Conservation (phyloP, 1,140 invertebrate species). For the Lanistes nyassanus region DNA sequence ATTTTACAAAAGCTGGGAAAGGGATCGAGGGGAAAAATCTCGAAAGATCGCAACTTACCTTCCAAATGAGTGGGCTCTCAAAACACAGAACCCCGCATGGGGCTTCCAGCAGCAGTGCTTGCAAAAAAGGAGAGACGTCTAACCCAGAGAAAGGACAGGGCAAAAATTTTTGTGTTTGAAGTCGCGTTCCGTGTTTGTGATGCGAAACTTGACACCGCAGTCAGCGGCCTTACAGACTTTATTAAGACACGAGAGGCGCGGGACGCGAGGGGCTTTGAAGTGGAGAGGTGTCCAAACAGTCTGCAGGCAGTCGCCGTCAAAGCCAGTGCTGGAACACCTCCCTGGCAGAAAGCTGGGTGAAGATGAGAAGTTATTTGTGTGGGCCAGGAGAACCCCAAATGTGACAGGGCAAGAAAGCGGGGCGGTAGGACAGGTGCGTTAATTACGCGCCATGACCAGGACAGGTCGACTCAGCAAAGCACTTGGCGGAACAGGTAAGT, state of each 20-base stretch:
- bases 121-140: too few species aligned
- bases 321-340: too few species aligned
- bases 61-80: conserved; percentile 28
- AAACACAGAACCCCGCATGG: conserved; percentile 1
- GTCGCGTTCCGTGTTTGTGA: conserved; percentile 4
- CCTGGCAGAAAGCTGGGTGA: too few species aligned
- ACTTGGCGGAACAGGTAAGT: too few species aligned
- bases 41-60: conserved; percentile 21
- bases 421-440: background rate
- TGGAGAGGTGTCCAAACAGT: conserved; percentile 25
- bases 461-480: too few species aligned
- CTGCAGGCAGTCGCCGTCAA: background rate
- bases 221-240: background rate
- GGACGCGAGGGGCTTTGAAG: conserved; percentile 8
- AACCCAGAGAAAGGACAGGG: background rate
- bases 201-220: conserved; percentile 7
- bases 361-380: too few species aligned
- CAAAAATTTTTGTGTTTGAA: conserved; percentile 9
- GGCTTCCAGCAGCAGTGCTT: too few species aligned
- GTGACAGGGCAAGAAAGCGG: background rate
- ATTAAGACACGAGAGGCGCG: background rate
- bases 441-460: background rate
- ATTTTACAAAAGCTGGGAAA: background rate
- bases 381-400: too few species aligned
- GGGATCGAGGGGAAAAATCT: background rate